Base-by-base conservation (phyloP, 1,140 invertebrate genomes). In the Trialeurodes vaporariorum region DNA sequence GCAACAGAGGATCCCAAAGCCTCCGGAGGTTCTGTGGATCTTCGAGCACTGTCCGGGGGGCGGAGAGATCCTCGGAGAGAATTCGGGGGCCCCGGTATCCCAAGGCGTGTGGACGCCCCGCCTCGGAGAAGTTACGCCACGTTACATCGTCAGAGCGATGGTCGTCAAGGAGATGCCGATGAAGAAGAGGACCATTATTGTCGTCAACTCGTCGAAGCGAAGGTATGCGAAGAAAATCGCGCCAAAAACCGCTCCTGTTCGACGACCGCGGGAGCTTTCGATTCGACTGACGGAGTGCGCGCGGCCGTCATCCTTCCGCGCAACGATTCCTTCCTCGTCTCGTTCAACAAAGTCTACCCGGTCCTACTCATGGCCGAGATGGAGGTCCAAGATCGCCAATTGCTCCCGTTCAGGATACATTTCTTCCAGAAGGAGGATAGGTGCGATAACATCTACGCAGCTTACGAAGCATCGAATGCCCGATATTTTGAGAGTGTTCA, bases 381-480 rank as follows among this genome's bases (percentile, higher is more conserved):
- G 59, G 75, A 83, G 34, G 78, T 77, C 1, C 72, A 79, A 24
- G 74, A 76, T 5, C 73, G 79, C 0, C 69, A 83, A 0, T 75
- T 87, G 13, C 85, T 86, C 0, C 62, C 79, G 0, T 80, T 83
- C 75, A 58, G 21, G 5, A 76, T 87, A 1, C 79, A 81, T 62
- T 85, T 85, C 78, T 73, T 81, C 61, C 77, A 81, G 2, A 81
- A 83, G 67, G 84, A 90, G 73, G 87, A 88, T 71, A 79, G 81
- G 25, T 90, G 88, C 70, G 85, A 87, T 68, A 84, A 86, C 2
- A 85, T 83, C 1, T 83, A 85, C 72, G 86, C 86, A 0, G 83
- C 86, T 25, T 83, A 88, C 58, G 34, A 49, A 17, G 34, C 34
- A 5, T 9, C 17, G 34, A 5, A 49, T 17, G 34, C 34, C 17